Evolutionary conservation across 35 echinoderm and acorn worm genomes (phyloP).

Genomic region (Hemicentrotus pulcherrimus): DNA sequence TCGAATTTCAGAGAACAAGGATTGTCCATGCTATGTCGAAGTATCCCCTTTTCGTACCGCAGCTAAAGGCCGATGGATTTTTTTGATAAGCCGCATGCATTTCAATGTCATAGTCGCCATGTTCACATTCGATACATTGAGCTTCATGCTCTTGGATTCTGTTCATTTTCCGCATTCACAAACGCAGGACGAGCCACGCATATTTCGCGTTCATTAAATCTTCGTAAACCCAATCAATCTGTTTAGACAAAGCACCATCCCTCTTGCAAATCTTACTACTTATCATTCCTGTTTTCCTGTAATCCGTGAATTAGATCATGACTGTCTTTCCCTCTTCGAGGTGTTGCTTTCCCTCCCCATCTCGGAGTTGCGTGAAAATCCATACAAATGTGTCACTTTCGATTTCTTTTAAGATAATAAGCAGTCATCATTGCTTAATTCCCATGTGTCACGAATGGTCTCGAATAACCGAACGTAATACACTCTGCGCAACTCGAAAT

Average conservation of each 20-base stretch:
- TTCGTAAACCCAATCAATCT: not conserved
- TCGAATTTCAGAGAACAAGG: no score
- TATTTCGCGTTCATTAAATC: not conserved
- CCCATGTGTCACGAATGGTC: not conserved
- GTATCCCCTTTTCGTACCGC: not conserved
- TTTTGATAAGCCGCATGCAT: not conserved
- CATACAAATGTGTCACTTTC: not conserved
- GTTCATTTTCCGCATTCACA: not conserved
- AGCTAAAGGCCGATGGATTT: not conserved
- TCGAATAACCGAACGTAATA: not conserved
- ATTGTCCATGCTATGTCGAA: no score
- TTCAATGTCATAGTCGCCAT: not conserved
- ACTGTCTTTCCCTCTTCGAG: not conserved
- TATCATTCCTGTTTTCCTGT: not conserved
- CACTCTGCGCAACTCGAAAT: not conserved
- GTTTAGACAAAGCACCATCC: not conserved
- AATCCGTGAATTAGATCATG: not conserved
- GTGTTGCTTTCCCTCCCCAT: not conserved
- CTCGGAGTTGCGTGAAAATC: not conserved
- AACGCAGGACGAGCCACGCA: not conserved
- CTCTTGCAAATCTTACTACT: not conserved
- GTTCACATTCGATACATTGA: not conserved
- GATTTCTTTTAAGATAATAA: not conserved
- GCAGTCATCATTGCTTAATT: not conserved
- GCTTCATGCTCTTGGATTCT: not conserved